phyloP scores from a whole-genome alignment of 2,888 invertebrate genomes.

The Euzetes globulus region DNA sequence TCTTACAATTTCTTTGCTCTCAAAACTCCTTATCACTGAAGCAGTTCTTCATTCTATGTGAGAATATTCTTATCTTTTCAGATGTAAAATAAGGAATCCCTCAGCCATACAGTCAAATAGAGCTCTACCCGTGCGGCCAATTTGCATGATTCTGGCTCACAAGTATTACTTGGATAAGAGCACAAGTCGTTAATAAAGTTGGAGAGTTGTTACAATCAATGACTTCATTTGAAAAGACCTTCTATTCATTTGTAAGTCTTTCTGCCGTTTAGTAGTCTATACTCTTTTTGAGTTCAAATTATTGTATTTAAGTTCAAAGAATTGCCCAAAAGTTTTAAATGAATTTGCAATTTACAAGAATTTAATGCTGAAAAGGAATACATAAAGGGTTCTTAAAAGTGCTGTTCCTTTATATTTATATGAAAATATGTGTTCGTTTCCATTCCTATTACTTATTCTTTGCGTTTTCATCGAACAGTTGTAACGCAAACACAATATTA shows the following conservation, averaged over 20 bases:
- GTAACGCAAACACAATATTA: too few relatives aligned
- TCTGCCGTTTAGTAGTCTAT: neutral
- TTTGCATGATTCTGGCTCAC: neutral
- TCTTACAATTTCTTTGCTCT: neutral
- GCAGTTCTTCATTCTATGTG: neutral
- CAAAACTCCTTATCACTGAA: neutral
- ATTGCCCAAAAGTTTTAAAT: too few relatives aligned
- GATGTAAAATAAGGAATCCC: slow-evolving; percentile 8
- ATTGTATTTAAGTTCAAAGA: too few relatives aligned
- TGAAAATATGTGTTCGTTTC: neutral
- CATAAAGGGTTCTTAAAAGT: neutral
- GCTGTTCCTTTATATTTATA: neutral
- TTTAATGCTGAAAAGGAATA: neutral
- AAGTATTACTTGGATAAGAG: neutral
- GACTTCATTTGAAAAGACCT: too few relatives aligned
- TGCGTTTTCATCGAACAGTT: too few relatives aligned
- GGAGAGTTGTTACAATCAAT: too few relatives aligned
- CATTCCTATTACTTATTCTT: neutral
- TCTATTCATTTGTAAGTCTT: too few relatives aligned
- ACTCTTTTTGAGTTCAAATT: too few relatives aligned
- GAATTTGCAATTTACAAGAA: too few relatives aligned
- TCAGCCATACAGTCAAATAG: neutral
- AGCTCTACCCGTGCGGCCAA: neutral
- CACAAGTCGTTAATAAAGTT: neutral
- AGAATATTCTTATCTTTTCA: neutral